Base-by-base conservation (phyloP, 2,797 vertebrate species). In the Anolis apletophallus region DNA sequence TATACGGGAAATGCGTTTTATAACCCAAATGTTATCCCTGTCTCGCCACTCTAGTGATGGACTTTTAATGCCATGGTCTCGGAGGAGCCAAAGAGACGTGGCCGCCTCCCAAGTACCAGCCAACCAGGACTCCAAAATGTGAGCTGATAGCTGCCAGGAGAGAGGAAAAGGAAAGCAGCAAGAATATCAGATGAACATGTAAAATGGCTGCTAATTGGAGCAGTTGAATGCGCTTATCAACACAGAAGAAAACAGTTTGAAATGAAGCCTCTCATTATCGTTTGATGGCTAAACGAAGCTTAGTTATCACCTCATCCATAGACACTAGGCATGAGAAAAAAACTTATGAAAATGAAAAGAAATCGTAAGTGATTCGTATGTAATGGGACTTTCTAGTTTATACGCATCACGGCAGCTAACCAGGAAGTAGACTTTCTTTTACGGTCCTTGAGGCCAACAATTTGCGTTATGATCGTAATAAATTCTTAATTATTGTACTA, bases 1-100 rank as follows among this genome's bases (percentile, higher is more conserved):
- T 13, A n/a, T 81, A 54, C 82, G 0, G 54, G 36, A 46, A 1
- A 0, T 46, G 5, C 6, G 0, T 74, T 90, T 88, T 87, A 5
- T 32, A 87, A 61, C 23, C n/a, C 29, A 54, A 19, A n/a, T 0
- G 0, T 52, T 81, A 67, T 17, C 84, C 54, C 81, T 90, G 55
- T 87, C 55, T 13, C 78, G 23, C 59, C 87, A 76, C 68, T 87
- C 71, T 32, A 50, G 59, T 71, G 59, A 86, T 73, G 64, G 83
- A 54, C 10, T 90, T 87, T 87, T 73, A 81, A 54, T 17, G 57
- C 88, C 83, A 8, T 34, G 0, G 0, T 54, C 74, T 68, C 69
- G 29, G 29, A 61, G 84, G 12, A 80, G 0, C 23, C 71, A 64
- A 40, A 86, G 85, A 88, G 57, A 74, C 34, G 32, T 1, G 36